These are phyloP conservation scores for Rattus rattus DNA, from an alignment of 2,113 vertebrate genomes.

Conservation along the genomic window DNA sequence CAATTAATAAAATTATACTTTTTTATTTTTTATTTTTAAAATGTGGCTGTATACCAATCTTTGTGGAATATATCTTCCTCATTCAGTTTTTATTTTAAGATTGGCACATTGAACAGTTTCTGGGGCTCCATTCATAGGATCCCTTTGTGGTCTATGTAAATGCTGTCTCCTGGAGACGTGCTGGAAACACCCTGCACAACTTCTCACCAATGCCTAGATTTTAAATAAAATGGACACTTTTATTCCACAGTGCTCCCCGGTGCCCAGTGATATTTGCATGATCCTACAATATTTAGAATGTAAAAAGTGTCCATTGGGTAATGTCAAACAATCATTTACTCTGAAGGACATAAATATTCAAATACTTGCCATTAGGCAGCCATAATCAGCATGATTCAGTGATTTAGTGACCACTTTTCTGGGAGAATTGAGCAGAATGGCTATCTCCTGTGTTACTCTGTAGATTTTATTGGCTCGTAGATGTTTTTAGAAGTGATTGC, in stretches of 20 bases:
- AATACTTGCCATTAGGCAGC: constrained; percentile 31
- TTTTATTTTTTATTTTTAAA: constrained; percentile 37
- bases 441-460: constrained; percentile 1
- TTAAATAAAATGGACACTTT: constrained; percentile 50
- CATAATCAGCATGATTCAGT: constrained; percentile 46
- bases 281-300: constrained; percentile 29
- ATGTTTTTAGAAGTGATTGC: constrained; percentile 66
- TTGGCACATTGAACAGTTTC: not conserved
- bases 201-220: not conserved
- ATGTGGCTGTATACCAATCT: not conserved
- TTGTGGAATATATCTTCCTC: constrained; percentile 32
- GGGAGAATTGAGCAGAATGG: constrained; percentile 19
- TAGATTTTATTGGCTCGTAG: constrained; percentile 43
- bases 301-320: constrained; percentile 57
- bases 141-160: not conserved
- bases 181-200: not conserved
- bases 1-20: not conserved
- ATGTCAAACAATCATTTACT: constrained; percentile 60
- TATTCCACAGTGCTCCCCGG: constrained; percentile 15
- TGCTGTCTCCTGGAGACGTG: not conserved
- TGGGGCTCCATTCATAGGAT: not conserved
- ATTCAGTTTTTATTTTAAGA: constrained; percentile 19
- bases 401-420: constrained; percentile 60
- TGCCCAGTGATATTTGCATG: constrained; percentile 52
- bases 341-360: constrained; percentile 66